Evolutionary conservation across 1,140 invertebrate species (phyloP), one percentile per base, ranked within the genome.

Genomic region (Drosophila saltans): DNA sequence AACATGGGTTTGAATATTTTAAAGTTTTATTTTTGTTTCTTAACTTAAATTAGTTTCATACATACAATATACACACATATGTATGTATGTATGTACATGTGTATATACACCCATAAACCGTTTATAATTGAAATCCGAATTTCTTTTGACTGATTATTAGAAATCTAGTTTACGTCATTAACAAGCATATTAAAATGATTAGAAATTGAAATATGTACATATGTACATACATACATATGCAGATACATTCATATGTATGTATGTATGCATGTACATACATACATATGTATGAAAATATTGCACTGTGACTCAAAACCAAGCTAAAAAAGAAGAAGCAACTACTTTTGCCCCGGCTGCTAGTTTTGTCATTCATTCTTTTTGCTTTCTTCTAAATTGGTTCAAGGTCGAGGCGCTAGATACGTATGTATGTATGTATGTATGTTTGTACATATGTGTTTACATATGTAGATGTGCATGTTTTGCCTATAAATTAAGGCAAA

Each of bases 401-500:
- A 52, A 52, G 45, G 45, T 52, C 45, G 21, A 52, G 8, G 24
- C 21, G 45, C 45, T 11, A 36, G 33, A 36, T 30, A 39, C 7
- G 6, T 39, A 7, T 8, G 2, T 40, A 40, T 3, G 21, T 52
- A 52, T 0, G 10, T 52, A 52, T 24, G 24, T 21, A 39, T 39
- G 7, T 39, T 4, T 39, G 3, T 6, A 16, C 16, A 16, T 16
- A 16, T 16, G 16, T 16, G 16, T 16, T 16, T 16, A 16, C 5
- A 1, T 30, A 6, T 11, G 3, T 58, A 8, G 8, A 30, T 59
- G 33, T 59, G 33, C 8, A 21, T 59, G 57, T 10, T 33, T 59
- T 59, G 57, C 30, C 33, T 59, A 39, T 59, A 36, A 59, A 59
- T 59, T 59, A 59, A 59, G 57, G 33, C 57, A 39, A 59, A 39